Conservation (phyloP, 1,140 invertebrate genomes). For the Apis laboriosa region DNA sequence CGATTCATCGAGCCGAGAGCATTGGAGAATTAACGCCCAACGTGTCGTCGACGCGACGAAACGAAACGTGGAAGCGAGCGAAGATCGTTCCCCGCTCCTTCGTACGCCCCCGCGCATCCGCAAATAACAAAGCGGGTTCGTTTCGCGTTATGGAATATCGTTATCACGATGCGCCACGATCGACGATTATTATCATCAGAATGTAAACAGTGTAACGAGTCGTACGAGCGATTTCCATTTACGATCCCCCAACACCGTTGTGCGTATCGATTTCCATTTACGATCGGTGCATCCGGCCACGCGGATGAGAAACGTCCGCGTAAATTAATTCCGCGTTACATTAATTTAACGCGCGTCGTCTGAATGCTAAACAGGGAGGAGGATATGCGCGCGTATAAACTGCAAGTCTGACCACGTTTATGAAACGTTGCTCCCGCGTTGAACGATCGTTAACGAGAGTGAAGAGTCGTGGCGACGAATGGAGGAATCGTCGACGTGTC, state of each 20-base stretch:
- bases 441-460: conserved; percentile 25
- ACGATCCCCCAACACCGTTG: neutral
- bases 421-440: neutral
- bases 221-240: neutral
- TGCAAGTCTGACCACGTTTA: neutral
- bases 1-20: conserved; percentile 43
- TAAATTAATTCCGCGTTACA: conserved; percentile 33
- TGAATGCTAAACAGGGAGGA: neutral
- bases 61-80: neutral
- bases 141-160: too few relatives aligned
- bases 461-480: neutral
- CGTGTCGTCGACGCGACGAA: conserved; percentile 8
- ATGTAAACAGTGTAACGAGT: neutral
- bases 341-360: conserved; percentile 35
- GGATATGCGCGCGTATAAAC: neutral
- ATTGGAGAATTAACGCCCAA: too few relatives aligned
- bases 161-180: too few relatives aligned
- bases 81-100: neutral
- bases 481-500: conserved; percentile 11
- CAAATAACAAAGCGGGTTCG: too few relatives aligned
- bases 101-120: neutral
- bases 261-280: neutral
- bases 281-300: neutral
- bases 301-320: neutral
- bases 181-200: neutral